Conservation (phyloP, 2,113 vertebrate species). For the Lophochroa leadbeateri region DNA sequence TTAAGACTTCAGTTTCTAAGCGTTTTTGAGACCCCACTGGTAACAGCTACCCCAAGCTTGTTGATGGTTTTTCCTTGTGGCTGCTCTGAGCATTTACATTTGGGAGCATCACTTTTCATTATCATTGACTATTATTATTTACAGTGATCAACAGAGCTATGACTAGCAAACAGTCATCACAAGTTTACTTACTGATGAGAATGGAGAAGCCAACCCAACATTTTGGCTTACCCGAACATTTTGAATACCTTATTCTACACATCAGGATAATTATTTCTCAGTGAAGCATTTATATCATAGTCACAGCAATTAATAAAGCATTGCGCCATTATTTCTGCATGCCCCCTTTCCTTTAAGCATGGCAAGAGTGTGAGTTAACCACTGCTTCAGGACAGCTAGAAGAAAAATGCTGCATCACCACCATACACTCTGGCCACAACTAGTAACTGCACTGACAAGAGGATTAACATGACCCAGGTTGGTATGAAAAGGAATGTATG, state of each 20-base stretch:
- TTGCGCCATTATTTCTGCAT: conserved; percentile 1
- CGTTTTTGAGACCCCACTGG: not conserved
- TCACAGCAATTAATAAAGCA: not conserved
- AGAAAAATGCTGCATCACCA: not conserved
- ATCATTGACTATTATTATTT: not conserved
- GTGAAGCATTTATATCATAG: not conserved
- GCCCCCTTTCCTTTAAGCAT: not conserved
- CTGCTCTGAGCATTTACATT: not conserved
- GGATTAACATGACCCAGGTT: not conserved
- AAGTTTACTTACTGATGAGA: not conserved
- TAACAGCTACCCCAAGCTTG: not conserved
- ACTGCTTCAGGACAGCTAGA: not conserved
- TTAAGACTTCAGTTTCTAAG: not conserved
- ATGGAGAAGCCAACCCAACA: not conserved
- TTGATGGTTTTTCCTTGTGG: not conserved
- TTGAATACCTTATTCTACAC: not conserved
- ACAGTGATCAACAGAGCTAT: not conserved
- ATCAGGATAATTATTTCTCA: not conserved
- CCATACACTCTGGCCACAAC: not conserved
- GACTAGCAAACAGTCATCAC: not conserved
- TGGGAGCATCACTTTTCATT: not conserved
- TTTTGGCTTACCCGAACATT: not conserved
- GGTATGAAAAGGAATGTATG: not conserved
- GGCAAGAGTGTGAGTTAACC: not conserved
- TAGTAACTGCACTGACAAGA: not conserved